phyloP scores from a whole-genome alignment of 1,140 invertebrate species.

The Saccostrea glomerata region DNA sequence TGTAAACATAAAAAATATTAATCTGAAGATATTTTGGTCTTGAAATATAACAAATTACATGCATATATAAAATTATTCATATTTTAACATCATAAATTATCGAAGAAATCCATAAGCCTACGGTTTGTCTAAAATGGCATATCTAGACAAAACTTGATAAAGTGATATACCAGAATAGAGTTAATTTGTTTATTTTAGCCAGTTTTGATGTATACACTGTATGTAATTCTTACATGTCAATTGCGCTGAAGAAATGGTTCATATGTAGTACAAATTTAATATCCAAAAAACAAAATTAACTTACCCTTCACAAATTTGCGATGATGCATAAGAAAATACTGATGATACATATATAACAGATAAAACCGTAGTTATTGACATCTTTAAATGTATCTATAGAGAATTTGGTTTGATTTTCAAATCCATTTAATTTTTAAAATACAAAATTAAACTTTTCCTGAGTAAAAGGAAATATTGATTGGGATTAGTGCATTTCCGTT shows the following conservation, averaged over 20 bases:
- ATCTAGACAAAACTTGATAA: no score
- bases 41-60: no score
- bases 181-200: neutral
- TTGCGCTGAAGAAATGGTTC: no score
- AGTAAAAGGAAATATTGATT: neutral
- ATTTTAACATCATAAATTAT: no score
- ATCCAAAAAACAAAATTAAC: neutral
- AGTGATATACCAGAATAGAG: neutral
- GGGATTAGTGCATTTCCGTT: neutral
- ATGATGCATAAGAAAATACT: neutral
- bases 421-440: neutral
- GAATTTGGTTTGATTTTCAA: neutral
- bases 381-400: neutral
- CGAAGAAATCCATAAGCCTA: no score
- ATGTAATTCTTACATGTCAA: neutral
- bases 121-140: no score
- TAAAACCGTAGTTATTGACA: neutral
- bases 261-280: no score
- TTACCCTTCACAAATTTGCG: neutral
- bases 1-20: no score
- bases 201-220: neutral
- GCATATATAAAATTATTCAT: no score
- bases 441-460: neutral
- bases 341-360: neutral
- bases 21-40: no score